phyloP scores from a whole-genome alignment of 1,140 invertebrate genomes.

The Dinoponera quadriceps region DNA sequence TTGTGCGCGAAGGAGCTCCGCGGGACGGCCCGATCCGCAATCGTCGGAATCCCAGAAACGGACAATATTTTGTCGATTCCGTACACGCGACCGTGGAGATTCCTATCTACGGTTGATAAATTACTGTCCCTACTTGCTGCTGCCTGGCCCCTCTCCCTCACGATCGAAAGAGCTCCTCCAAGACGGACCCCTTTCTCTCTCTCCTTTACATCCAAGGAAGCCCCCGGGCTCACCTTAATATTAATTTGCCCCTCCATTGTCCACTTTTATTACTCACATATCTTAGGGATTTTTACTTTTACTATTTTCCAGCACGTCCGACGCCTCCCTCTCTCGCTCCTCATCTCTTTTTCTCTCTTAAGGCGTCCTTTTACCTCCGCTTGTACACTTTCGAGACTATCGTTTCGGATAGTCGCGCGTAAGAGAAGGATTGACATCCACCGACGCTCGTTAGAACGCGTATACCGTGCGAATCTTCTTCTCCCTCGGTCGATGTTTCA shows the following conservation, averaged over 20 bases:
- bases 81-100: conserved; percentile 84
- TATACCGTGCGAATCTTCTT: neutral
- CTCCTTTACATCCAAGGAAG: conserved; percentile 60
- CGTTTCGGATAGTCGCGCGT: neutral
- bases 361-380: conserved; percentile 5
- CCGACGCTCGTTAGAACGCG: no score
- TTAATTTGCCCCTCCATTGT: conserved; percentile 84
- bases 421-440: neutral
- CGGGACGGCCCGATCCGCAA: neutral
- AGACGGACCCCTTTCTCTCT: conserved; percentile 17
- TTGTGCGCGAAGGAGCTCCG: neutral
- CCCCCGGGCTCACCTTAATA: conserved; percentile 78
- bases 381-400: conserved; percentile 40
- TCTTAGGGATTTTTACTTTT: conserved; percentile 79
- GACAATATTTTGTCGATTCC: conserved; percentile 81
- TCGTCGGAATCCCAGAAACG: conserved; percentile 13
- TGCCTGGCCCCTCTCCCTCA: conserved; percentile 59
- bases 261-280: conserved; percentile 84
- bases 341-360: neutral
- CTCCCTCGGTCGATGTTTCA: no score
- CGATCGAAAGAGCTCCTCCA: conserved; percentile 35
- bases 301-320: conserved; percentile 38
- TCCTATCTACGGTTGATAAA: conserved; percentile 84
- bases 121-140: conserved; percentile 83
- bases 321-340: conserved; percentile 32